A percentile compares a stretch with the other conserved stretches of the same genome.
phyloP scores from a whole-genome alignment of 2,797 vertebrate genomes.

The Scolopax bukidnonensis region DNA sequence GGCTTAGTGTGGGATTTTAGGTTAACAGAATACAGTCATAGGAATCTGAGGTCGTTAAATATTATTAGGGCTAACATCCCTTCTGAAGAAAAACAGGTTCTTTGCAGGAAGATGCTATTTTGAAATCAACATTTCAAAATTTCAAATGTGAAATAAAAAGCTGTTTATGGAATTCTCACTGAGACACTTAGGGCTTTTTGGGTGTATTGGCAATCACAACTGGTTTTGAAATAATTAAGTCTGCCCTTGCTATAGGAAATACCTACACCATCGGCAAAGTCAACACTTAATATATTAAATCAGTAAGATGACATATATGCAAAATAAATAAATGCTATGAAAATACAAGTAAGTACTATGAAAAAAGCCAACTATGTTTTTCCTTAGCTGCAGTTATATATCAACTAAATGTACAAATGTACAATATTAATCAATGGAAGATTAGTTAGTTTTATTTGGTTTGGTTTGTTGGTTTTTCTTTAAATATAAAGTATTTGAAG shows the following conservation, averaged over 20 bases:
- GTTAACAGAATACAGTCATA: neutral
- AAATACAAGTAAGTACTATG: neutral
- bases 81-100: neutral
- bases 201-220: constrained; percentile 6
- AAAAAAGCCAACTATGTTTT: neutral
- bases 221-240: constrained; percentile 19
- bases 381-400: neutral
- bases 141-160: constrained; percentile 18
- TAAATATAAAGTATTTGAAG: neutral
- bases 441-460: neutral
- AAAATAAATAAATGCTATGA: neutral
- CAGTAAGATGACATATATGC: neutral
- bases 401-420: neutral
- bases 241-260: neutral
- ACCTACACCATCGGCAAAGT: neutral
- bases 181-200: neutral
- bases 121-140: constrained; percentile 36
- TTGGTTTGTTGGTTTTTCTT: neutral
- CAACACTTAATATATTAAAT: neutral
- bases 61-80: neutral
- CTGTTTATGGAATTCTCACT: neutral
- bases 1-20: neutral
- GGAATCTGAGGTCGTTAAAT: neutral
- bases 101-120: neutral
- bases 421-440: neutral